A percentile compares a stretch with the other conserved stretches of the same genome.
Evolutionary conservation across 2,113 vertebrate genomes (phyloP).

Genomic region (Redunca redunca): DNA sequence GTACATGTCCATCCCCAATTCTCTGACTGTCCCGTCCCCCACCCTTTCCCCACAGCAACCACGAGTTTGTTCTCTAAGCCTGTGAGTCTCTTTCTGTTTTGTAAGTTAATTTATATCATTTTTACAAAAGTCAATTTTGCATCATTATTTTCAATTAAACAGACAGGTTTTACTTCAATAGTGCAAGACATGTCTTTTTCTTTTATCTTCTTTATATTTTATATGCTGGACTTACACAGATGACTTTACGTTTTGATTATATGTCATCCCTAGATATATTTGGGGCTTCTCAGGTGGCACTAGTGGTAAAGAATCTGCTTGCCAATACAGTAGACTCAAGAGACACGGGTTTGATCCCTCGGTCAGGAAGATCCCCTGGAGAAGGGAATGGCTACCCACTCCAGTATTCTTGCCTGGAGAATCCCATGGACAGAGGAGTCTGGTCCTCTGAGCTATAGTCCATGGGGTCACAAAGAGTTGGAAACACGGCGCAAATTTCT

Average conservation of each 20-base stretch:
- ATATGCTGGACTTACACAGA: neutral
- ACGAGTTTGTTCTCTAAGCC: neutral
- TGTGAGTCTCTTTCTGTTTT: neutral
- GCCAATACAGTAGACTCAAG: neutral
- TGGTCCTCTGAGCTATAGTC: neutral
- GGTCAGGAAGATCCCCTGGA: neutral
- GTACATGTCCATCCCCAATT: neutral
- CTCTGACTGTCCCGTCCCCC: neutral
- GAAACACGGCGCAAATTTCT: neutral
- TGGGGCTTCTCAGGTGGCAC: neutral
- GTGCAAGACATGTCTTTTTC: neutral
- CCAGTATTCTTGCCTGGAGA: neutral
- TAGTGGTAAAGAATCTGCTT: neutral
- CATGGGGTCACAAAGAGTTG: neutral
- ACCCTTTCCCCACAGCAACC: neutral
- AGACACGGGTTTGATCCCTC: neutral
- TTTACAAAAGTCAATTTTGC: neutral
- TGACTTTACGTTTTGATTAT: slow-evolving; percentile 6
- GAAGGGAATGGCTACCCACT: neutral
- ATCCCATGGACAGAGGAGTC: neutral
- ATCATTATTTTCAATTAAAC: slow-evolving; percentile 1
- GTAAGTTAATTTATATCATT: neutral
- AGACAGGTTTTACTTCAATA: neutral
- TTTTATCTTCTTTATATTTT: neutral
- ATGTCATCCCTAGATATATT: neutral